Base-by-base conservation (phyloP, 1,140 invertebrate genomes). In the Drosophila tristis region DNA sequence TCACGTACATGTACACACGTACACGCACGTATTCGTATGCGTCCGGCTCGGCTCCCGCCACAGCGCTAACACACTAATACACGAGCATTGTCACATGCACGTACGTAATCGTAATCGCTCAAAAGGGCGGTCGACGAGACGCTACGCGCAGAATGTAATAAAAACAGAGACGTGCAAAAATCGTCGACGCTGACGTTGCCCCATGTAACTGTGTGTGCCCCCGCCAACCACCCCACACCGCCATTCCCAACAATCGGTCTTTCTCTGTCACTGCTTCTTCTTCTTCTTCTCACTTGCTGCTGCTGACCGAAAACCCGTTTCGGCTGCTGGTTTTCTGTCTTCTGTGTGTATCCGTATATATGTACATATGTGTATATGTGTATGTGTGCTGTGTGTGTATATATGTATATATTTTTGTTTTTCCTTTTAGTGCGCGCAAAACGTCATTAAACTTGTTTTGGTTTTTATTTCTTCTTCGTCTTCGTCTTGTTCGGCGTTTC, bases 401-500 rank as follows among this genome's bases (percentile, higher is more conserved):
- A 31, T 59, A 6, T 50, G 44, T 53, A 16, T 35, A n/a, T 54
- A 16, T 56, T n/a, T 57, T 23, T 35, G 20, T 57, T 75, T 43
- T 57, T 60, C 29, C 56, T 53, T 77, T 70, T 58, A 62, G 58
- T 84, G 84, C 67, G 86, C 73, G 79, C 86, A 85, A 85, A 87
- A 87, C 87, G 89, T 90, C 87, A 91, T 90, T 90, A 90, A 90
- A 90, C 87, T 91, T 90, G 87, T 90, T 90, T 90, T 90, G 82
- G 80, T 91, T 89, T 89, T 77, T 82, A 66, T 71, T 86, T 85
- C 74, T 77, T 76, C 57, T 48, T 43, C 63, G 57, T 76, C 57
- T 48, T 43, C 63, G 57, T 58, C 51, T 42, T 35, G 54, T 59
- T 62, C 35, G 39, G 57, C 29, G 49, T 67, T 80, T 71, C 76